Base-by-base conservation (phyloP, 2,797 vertebrate genomes). In the Sciurus vulgaris region DNA sequence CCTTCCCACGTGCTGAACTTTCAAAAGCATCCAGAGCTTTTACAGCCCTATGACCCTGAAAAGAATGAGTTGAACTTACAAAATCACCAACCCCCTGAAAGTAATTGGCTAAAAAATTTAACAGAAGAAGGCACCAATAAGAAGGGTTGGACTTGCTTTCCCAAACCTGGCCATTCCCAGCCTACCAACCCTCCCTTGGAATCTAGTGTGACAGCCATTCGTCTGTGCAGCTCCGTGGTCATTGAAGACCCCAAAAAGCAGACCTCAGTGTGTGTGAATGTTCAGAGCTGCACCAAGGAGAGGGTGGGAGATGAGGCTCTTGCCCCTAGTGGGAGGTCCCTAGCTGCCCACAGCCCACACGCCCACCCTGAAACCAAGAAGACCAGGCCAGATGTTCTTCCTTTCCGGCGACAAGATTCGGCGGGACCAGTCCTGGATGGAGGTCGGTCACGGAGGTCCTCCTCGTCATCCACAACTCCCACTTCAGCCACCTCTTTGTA, bases 31-130 rank as follows among this genome's bases (percentile, higher is more conserved):
- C 99, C 99, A 9, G 99, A 99, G 98, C 98, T 99, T 81, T 97
- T 99, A 91, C 99, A 99, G 97, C 99, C 99, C 0, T 99, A 99
- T 41, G 98, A 99, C 98, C 99, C 99, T 44, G 98, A 99, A 74
- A 99, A 98, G 96, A 99, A 98, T 98, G 98, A 98, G 79, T 92
- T 98, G 82, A 98, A 97, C 93, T 94, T 99, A 44, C 97, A 98
- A n/a, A 97, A 93, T 73, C 98, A 98, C 89, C 98, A 95, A 1
- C 97, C 98, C 88, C 82, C 98, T 59, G 98, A 98, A 44, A 97
- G 98, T 77, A 98, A 90, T 86, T 97, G 98, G 94, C 81, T 92
- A 33, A 97, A 98, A 78, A 93, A 91, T 51, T 91, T 97, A 54
- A 96, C 98, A 41, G 98, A 97, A 79, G 98, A 97, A 93, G 98